Conservation (phyloP, 2,113 vertebrate species). For the Charina bottae region DNA sequence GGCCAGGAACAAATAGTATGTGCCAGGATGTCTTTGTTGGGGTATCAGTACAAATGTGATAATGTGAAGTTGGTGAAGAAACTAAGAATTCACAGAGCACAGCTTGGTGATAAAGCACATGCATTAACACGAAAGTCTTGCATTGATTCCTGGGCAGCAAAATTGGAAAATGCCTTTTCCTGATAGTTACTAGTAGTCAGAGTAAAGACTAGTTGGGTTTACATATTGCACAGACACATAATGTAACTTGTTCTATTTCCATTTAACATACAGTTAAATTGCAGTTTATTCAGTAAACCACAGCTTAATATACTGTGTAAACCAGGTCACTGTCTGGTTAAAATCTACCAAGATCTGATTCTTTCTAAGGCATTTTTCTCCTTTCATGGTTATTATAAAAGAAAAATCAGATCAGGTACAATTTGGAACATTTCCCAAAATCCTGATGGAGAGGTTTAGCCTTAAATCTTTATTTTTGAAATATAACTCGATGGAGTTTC, state of each 20-base stretch:
- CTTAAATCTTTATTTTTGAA: background rate
- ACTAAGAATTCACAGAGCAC: background rate
- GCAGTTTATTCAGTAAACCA: background rate
- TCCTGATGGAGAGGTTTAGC: background rate
- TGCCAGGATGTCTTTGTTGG: background rate
- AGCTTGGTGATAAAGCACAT: background rate
- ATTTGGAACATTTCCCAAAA: background rate
- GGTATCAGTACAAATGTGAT: background rate
- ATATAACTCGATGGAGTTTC: background rate
- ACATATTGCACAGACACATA: background rate
- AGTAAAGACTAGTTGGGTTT: background rate
- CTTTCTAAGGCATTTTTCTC: background rate
- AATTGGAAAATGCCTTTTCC: background rate
- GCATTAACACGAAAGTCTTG: background rate
- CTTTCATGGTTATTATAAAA: background rate
- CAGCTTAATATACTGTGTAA: background rate
- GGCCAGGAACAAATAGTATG: background rate
- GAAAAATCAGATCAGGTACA: background rate
- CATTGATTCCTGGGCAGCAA: background rate
- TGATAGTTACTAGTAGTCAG: background rate
- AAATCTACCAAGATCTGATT: background rate
- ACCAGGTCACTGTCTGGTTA: background rate
- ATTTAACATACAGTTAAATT: background rate
- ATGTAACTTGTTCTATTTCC: background rate
- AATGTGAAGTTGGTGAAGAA: background rate